These are phyloP conservation scores for Harpalus rufipes DNA, from an alignment of 2,888 invertebrate genomes.

Conservation along the genomic window DNA sequence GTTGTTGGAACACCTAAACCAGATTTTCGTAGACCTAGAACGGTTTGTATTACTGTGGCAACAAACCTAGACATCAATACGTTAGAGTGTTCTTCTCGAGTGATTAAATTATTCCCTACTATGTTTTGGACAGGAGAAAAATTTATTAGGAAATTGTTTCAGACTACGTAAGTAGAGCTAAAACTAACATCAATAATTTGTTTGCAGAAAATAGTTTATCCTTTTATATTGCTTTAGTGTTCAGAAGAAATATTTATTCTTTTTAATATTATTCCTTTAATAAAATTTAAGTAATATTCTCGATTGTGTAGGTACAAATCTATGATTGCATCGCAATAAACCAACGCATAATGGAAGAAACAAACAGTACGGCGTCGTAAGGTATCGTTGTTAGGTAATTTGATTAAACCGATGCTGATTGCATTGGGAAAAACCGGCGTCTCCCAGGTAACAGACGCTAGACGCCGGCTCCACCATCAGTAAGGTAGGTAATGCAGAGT, in stretches of 20 bases:
- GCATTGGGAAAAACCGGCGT: slow-evolving; percentile 6
- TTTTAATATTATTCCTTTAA: neutral
- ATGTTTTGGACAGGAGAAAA: no score
- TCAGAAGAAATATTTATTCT: neutral
- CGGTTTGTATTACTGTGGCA: no score
- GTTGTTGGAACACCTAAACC: no score
- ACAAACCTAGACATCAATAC: no score
- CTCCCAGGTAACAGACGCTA: slow-evolving; percentile 33
- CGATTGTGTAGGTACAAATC: neutral
- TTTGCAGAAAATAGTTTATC: neutral
- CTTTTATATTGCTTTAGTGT: neutral
- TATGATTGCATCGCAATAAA: neutral
- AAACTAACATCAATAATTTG: no score
- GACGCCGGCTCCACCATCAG: neutral
- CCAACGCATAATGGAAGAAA: slow-evolving; percentile 15
- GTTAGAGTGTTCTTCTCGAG: no score
- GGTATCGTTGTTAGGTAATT: slow-evolving; percentile 8
- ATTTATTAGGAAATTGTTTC: no score
- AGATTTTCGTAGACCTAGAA: no score
- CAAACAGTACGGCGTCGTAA: slow-evolving; percentile 26
- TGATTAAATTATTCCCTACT: no score
- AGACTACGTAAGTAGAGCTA: no score
- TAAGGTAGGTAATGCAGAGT: slow-evolving; percentile 21
- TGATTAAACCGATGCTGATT: slow-evolving; percentile 19
- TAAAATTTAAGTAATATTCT: neutral